These are phyloP conservation scores for Abscondita cerata DNA, from an alignment of 2,888 invertebrate species.

Conservation along the genomic window DNA sequence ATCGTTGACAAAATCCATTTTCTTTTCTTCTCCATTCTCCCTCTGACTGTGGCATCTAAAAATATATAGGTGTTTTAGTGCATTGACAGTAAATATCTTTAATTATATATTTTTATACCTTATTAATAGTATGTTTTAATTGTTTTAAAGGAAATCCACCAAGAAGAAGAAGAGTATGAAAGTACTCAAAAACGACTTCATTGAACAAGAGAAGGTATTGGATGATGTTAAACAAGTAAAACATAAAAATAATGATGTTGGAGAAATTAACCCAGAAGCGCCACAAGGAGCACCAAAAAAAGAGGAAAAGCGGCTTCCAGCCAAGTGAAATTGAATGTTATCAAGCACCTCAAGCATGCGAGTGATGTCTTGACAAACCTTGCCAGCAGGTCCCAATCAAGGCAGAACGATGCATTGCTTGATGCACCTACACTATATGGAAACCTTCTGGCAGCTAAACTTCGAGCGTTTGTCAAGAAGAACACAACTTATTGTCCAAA, in stretches of 20 bases:
- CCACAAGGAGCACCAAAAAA: constrained; percentile 16
- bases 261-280: neutral
- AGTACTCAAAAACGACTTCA: neutral
- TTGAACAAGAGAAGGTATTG: neutral
- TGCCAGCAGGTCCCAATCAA: constrained; percentile 17
- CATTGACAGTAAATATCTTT: too few species aligned
- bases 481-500: constrained; percentile 24
- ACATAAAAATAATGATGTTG: neutral
- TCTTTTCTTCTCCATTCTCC: constrained; percentile 34
- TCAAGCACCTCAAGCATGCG: constrained; percentile 21
- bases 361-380: constrained; percentile 21
- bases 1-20: constrained; percentile 28
- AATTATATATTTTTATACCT: constrained; percentile 6
- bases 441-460: constrained; percentile 25
- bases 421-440: constrained; percentile 30
- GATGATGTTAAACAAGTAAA: neutral
- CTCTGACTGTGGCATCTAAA: constrained; percentile 34
- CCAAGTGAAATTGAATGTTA: constrained; percentile 6
- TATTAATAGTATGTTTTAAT: neutral
- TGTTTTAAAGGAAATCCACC: neutral
- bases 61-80: too few species aligned
- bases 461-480: constrained; percentile 14
- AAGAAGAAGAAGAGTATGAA: neutral
- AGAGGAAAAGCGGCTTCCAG: constrained; percentile 15
- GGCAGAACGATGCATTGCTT: constrained; percentile 7